Base-by-base conservation (phyloP, 2,797 vertebrate species). In the Periparus ater region DNA sequence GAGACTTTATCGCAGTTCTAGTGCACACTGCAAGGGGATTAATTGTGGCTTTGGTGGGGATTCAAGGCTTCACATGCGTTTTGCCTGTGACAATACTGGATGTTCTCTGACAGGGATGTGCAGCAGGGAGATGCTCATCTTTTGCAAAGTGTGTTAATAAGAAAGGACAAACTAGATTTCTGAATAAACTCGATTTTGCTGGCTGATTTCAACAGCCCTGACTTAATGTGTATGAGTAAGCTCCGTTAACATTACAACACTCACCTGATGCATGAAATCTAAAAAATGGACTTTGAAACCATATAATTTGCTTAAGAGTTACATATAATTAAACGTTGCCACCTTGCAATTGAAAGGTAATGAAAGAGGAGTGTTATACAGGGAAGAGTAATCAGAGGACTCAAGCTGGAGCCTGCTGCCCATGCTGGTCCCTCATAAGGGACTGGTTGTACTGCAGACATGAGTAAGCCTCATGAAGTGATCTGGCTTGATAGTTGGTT, bases 81-180 rank as follows among this genome's bases (percentile, higher is more conserved):
- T 57, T 93, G 47, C 72, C 89, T 79, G 73, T 89, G 79, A 91
- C 76, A 91, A n/a, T 36, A 72, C 54, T 50, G 88, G 61, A 66
- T 45, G 44, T 55, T 25, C 34, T 95, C 79, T 62, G 88, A 72
- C 30, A 40, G 67, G 18, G 42, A 55, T 9, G 75, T 86, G 54
- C 87, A 91, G 78, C 40, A 95, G 89, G 36, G 38, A 96, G 58
- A 90, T 71, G 67, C 60, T 95, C 27, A 4, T 87, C 45, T 57
- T 80, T 62, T 85, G 19, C 42, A 47, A 92, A 92, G 73, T 51
- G 51, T 70, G 36, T 81, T 91, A 95, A 94, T 79, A 78, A 89
- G 62, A 51, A 91, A 91, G 74, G 95, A 90, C 74, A 96, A 93
- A 94, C n/a, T 26, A 36, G 72, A 87, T 79, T 66, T 91, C 78